phyloP scores from a whole-genome alignment of 2,888 invertebrate genomes.

The Busseola fusca region DNA sequence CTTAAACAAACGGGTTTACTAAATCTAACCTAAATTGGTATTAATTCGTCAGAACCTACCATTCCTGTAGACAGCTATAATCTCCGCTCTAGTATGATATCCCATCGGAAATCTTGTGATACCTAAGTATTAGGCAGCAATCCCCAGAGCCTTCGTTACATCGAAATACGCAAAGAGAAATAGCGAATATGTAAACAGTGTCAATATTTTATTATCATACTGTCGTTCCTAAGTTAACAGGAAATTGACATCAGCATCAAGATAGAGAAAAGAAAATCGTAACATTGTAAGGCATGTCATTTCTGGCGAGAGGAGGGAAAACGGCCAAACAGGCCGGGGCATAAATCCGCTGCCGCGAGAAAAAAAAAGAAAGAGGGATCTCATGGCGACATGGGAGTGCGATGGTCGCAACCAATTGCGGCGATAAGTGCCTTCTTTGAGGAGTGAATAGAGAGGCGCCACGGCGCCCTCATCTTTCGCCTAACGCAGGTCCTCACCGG shows the following conservation, averaged over 20 bases:
- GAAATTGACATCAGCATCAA: constrained; percentile 46
- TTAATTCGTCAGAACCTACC: constrained; percentile 49
- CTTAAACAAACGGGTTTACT: constrained; percentile 19
- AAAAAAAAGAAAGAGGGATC: too few species aligned
- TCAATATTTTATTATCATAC: constrained; percentile 53
- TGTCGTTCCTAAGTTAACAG: constrained; percentile 37
- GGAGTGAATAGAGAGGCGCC: too few species aligned
- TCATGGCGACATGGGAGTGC: too few species aligned
- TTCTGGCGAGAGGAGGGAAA: too few species aligned
- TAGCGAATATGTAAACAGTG: constrained; percentile 48
- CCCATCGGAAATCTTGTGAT: constrained; percentile 71
- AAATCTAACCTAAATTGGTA: constrained; percentile 30
- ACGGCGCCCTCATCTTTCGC: too few species aligned
- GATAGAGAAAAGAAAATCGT: constrained; percentile 25
- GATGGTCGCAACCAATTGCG: too few species aligned
- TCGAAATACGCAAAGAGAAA: constrained; percentile 55
- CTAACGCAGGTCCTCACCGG: too few species aligned
- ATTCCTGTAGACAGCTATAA: constrained; percentile 59
- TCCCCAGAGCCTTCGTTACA: constrained; percentile 68
- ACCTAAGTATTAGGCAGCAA: constrained; percentile 64
- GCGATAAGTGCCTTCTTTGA: too few species aligned
- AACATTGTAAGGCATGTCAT: constrained; percentile 1
- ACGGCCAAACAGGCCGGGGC: too few species aligned
- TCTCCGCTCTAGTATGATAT: constrained; percentile 61
- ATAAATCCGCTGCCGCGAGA: too few species aligned